These are phyloP conservation scores for Sepiola atlantica DNA, from an alignment of 2,888 invertebrate species.

Conservation along the genomic window DNA sequence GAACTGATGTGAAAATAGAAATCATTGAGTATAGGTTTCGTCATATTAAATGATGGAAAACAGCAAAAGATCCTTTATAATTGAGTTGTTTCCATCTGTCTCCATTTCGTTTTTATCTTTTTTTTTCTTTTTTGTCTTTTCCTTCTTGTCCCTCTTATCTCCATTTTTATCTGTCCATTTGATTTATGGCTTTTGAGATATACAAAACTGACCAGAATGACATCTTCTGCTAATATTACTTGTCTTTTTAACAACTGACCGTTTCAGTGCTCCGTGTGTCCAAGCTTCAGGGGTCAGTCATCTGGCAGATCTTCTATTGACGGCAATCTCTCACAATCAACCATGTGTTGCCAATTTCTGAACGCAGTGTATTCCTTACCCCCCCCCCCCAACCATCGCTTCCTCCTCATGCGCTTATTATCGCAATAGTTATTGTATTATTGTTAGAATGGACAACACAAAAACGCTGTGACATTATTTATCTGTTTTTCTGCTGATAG, in stretches of 20 bases:
- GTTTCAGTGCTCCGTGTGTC: background rate
- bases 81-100: background rate
- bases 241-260: slow-evolving; percentile 32
- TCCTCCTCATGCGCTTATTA: background rate
- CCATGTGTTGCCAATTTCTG: background rate
- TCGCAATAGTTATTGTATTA: slow-evolving; percentile 14
- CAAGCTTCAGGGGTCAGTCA: background rate
- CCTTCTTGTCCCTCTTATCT: background rate
- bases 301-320: background rate
- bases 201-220: background rate
- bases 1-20: background rate
- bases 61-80: background rate
- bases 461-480: background rate
- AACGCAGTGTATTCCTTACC: background rate
- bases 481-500: background rate
- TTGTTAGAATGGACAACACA: slow-evolving; percentile 32
- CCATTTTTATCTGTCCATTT: background rate
- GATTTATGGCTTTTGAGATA: background rate
- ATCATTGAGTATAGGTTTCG: background rate
- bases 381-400: background rate
- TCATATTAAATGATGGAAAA: background rate
- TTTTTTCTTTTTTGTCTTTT: background rate
- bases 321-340: slow-evolving; percentile 32
- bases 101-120: background rate
- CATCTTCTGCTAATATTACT: background rate